These are phyloP conservation scores for Coenonympha glycerion DNA, from an alignment of 2,888 invertebrate species.

Conservation along the genomic window DNA sequence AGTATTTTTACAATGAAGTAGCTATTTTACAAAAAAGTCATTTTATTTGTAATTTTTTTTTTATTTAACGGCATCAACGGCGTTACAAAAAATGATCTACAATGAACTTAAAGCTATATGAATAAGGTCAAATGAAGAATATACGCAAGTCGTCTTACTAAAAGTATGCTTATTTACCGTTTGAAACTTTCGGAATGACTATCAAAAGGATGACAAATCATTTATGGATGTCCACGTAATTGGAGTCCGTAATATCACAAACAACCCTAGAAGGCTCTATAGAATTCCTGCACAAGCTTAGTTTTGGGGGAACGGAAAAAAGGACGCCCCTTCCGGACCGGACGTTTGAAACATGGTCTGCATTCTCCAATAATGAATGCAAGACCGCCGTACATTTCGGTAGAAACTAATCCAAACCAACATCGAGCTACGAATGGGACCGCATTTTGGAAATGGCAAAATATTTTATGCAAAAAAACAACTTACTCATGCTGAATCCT, in stretches of 20 bases:
- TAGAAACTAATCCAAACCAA: slow-evolving; percentile 41
- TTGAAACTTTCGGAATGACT: slow-evolving; percentile 11
- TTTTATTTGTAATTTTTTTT: too few species aligned
- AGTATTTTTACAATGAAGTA: too few species aligned
- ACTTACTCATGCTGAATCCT: too few species aligned
- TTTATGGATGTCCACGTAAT: slow-evolving; percentile 30
- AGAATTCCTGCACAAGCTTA: slow-evolving; percentile 39
- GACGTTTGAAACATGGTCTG: slow-evolving; percentile 37
- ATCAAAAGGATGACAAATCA: slow-evolving; percentile 24
- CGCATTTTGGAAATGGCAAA: neutral
- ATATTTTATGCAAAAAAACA: neutral
- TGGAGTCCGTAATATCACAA: slow-evolving; percentile 34
- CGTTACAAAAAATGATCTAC: too few species aligned
- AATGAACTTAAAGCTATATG: too few species aligned
- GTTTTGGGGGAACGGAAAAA: slow-evolving; percentile 42
- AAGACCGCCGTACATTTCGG: slow-evolving; percentile 37
- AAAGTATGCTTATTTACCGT: slow-evolving; percentile 15
- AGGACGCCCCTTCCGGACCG: slow-evolving; percentile 33
- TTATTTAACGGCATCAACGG: too few species aligned
- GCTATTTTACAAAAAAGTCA: too few species aligned
- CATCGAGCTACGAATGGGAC: slow-evolving; percentile 26
- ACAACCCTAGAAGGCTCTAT: slow-evolving; percentile 35
- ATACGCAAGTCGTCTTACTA: neutral
- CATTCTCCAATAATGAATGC: slow-evolving; percentile 46
- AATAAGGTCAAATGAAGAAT: neutral